Base-by-base conservation (phyloP, 2,888 invertebrate species). In the Noctua janthe region DNA sequence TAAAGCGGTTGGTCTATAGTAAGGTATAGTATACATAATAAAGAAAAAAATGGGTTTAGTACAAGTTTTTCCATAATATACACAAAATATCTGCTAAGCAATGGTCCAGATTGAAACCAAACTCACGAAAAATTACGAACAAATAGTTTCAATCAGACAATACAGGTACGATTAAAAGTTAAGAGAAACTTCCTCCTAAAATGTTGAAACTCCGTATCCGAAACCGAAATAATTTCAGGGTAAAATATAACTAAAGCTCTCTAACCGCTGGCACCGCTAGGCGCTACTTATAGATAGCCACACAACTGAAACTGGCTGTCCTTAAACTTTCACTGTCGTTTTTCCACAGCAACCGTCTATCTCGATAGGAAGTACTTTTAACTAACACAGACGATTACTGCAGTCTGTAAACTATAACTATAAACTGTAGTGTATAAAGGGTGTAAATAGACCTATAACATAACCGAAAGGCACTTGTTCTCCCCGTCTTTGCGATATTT, bases 191-290 rank as follows among this genome's bases (percentile, higher is more conserved):
- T 81, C 62, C 39, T 6, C 43, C 51, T 62, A 10, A 79, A 78
- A 80, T 59, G 39, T 43, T 69, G 23, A 10, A 81, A 62, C 29
- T 39, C 23, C 8, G 17, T 43, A 51, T 51, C 10, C 43, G 39
- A 54, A 82, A 74, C 47, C n/a, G 5, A 29, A 54, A 82, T 47
- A 49, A 47, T 80, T 75, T 66, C 39, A 49, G 83, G 17, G 39
- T 66, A 56, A 62, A 72, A 62, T 69, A 8, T 69, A 23, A 43
- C n/a, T n/a, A n/a, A n/a, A 47, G n/a, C 43, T 66, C n/a, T n/a
- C 2, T 47, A 10, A 76, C 47, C 29, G 29, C 75, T 43, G 43
- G 23, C 20, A 15, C 1, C 1, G 64, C 10, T 1, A 64, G 17
- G 4, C 10, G 1, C 64, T 64, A 35, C 64, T 35, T 35, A 35